A percentile compares a stretch with the other conserved stretches of the same genome.
phyloP scores from a whole-genome alignment of 1,140 invertebrate genomes.

The Trichonephila clavipes region DNA sequence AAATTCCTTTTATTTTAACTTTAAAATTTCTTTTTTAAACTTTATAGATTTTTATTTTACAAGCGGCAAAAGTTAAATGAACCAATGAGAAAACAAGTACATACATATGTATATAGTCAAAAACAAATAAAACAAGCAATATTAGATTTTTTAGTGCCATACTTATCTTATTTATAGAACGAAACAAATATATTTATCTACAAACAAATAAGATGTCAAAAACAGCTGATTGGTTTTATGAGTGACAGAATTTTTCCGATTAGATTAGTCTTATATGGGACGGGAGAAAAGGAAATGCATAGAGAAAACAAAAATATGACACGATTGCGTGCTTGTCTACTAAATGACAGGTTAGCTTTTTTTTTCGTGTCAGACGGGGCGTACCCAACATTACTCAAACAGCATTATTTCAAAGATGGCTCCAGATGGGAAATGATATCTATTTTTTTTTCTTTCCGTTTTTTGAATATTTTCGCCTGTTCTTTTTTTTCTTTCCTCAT shows the following conservation, averaged over 20 bases:
- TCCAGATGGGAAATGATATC: conserved; percentile 12
- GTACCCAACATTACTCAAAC: conserved; percentile 26
- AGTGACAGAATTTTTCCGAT: conserved; percentile 31
- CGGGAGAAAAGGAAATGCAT: background rate
- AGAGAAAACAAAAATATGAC: background rate
- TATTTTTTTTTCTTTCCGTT: background rate
- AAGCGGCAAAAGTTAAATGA: too few species aligned
- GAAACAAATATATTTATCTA: background rate
- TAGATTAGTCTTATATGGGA: background rate
- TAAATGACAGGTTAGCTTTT: conserved; percentile 34
- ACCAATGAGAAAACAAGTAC: too few species aligned
- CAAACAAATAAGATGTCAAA: conserved; percentile 3
- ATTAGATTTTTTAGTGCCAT: too few species aligned
- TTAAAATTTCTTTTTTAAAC: too few species aligned
- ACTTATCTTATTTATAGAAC: too few species aligned
- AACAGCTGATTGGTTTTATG: conserved; percentile 11
- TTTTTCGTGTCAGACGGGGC: background rate
- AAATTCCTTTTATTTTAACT: too few species aligned
- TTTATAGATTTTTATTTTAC: too few species aligned
- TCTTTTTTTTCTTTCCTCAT: too few species aligned
- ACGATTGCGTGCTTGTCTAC: conserved; percentile 6
- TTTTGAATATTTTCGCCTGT: background rate
- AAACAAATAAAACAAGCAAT: too few species aligned
- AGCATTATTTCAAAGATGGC: conserved; percentile 11
- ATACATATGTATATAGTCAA: too few species aligned